phyloP scores from a whole-genome alignment of 2,888 invertebrate species.

The Thalpophila matura region DNA sequence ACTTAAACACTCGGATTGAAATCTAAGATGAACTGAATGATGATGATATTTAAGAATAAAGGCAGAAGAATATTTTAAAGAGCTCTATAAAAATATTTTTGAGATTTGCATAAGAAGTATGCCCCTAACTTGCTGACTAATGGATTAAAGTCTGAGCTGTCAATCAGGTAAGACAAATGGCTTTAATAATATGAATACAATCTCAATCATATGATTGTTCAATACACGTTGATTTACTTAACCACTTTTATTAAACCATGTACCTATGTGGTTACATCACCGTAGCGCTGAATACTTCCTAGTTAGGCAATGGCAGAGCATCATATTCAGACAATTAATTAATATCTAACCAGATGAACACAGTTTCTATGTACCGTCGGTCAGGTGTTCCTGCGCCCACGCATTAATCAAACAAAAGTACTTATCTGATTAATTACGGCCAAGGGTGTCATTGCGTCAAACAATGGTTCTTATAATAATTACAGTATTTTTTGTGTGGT shows the following conservation, averaged over 20 bases:
- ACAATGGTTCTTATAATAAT: slow-evolving; percentile 72
- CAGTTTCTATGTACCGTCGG: slow-evolving; percentile 48
- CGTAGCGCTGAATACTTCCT: slow-evolving; percentile 55
- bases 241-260: slow-evolving; percentile 35
- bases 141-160: slow-evolving; percentile 16
- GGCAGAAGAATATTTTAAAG: too few relatives aligned
- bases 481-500: slow-evolving; percentile 64
- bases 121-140: slow-evolving; percentile 16
- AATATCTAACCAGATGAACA: slow-evolving; percentile 35
- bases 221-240: slow-evolving; percentile 47
- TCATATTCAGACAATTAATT: slow-evolving; percentile 57
- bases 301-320: slow-evolving; percentile 57
- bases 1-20: neutral
- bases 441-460: slow-evolving; percentile 69
- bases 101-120: too few relatives aligned
- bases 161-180: slow-evolving; percentile 24
- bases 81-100: too few relatives aligned
- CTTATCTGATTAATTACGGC: slow-evolving; percentile 73
- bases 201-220: slow-evolving; percentile 28
- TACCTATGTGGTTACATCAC: slow-evolving; percentile 42
- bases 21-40: too few relatives aligned
- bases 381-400: slow-evolving; percentile 44
- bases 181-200: slow-evolving; percentile 22
- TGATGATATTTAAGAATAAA: too few relatives aligned
- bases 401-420: slow-evolving; percentile 61